Evolutionary conservation across 1,140 invertebrate genomes (phyloP), one percentile per base, ranked within the genome.

Genomic region (Pseudachorutes palmiensis): DNA sequence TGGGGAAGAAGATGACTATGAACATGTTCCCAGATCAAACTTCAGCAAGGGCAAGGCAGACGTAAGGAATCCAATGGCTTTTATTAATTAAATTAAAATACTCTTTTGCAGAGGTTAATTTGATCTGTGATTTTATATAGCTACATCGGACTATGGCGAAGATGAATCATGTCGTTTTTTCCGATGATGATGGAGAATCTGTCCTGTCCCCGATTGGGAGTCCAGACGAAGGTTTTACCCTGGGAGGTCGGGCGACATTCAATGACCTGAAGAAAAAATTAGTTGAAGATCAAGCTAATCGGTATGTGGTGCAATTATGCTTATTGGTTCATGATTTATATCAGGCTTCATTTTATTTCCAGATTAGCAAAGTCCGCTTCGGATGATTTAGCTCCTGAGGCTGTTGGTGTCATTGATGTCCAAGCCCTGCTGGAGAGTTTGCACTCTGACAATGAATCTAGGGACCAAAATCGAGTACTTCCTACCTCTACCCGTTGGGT

Each of bases 221-320:
- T 64, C 70, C 67, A 0, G 67, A 62, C 57, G 33, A 58, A 2
- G 48, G 29, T 22, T 12, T 29, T 22, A 36, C 64, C n/a, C n/a
- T n/a, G n/a, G 67, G 51, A 31, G 62, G 65, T 24, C 33, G 62
- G 1, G 62, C 51, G 3, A 67, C 66, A 30, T 69, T 69, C 24
- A 32, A 66, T 16, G 60, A 71, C 22, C 29, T 71, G 16, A 71
- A 65, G 32, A 30, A 60, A 48, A 68, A 71, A 41, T 32, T 71
- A 9, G 62, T 69, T 41, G 70, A 66, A 30, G 70, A 71, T 45
- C 64, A 71, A 32, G 16, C 26, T 24, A 28, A 68, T 36, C 22
- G 41, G 33, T 14, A 48, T 16, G n/a, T 64, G 5, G 5, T n/a
- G 26, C 24, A 68, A 24, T 64, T 5, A 31, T 48, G 19, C 32